Conservation (phyloP, 1,140 invertebrate species). For the Scaptomyza graminum region DNA sequence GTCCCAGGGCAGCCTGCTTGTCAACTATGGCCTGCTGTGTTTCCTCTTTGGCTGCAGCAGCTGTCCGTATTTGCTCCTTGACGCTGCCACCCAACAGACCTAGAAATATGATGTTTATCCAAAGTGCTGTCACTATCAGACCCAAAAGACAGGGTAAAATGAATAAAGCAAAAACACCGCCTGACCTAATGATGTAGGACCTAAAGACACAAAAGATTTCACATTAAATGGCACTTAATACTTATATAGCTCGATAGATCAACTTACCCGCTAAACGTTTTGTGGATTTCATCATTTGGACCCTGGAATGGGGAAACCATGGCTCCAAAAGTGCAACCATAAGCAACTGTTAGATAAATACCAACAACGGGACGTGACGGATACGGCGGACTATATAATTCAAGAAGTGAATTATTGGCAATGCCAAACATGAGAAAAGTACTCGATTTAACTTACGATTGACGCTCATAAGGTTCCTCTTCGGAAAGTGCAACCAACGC, state of each 20-base stretch:
- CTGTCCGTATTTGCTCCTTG: neutral
- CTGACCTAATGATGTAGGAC: no score
- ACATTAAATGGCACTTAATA: no score
- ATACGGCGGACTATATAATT: conserved; percentile 34
- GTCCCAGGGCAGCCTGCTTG: conserved; percentile 31
- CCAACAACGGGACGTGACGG: conserved; percentile 48
- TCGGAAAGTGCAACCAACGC: conserved; percentile 24
- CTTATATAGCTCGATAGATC: no score
- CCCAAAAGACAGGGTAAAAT: conserved; percentile 21
- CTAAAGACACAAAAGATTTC: neutral
- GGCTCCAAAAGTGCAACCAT: conserved; percentile 29
- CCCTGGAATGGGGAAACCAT: conserved; percentile 49
- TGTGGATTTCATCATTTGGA: conserved; percentile 29
- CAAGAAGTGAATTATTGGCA: no score
- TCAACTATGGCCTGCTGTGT: conserved; percentile 4
- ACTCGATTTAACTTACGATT: conserved; percentile 41
- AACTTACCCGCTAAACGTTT: conserved; percentile 13
- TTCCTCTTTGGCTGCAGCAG: neutral
- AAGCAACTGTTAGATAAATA: conserved; percentile 51
- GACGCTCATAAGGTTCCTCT: conserved; percentile 49
- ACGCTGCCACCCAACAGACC: conserved; percentile 23
- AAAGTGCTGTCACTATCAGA: conserved; percentile 6
- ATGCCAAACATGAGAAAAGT: neutral
- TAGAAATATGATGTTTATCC: conserved; percentile 51
- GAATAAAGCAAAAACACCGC: neutral